Conservation (phyloP, 2,797 vertebrate genomes). For the Carcharodon carcharias region DNA sequence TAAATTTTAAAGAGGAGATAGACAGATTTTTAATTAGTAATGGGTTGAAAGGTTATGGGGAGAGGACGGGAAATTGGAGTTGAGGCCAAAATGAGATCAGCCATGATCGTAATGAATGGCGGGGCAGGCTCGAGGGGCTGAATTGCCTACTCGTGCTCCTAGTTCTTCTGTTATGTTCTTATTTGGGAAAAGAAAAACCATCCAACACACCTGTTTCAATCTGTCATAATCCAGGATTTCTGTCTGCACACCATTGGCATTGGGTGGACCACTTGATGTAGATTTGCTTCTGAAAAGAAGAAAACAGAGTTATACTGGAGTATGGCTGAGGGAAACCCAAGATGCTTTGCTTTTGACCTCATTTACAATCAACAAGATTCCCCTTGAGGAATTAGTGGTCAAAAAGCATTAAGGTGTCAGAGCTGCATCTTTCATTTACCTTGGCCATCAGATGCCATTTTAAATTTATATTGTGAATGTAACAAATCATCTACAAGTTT, state of each 20-base stretch:
- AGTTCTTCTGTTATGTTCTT: too few relatives aligned
- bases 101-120: too few relatives aligned
- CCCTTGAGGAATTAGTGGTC: neutral
- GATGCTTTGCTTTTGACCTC: neutral
- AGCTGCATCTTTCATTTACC: neutral
- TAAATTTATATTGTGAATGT: neutral
- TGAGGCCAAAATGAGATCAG: too few relatives aligned
- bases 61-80: too few relatives aligned
- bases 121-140: too few relatives aligned
- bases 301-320: neutral
- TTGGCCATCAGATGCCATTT: neutral
- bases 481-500: neutral
- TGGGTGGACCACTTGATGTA: constrained; percentile 78
- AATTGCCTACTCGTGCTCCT: too few relatives aligned
- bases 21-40: too few relatives aligned
- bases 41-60: too few relatives aligned
- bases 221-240: constrained; percentile 92
- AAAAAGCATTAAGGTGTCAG: neutral
- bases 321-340: neutral
- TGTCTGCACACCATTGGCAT: constrained; percentile 89
- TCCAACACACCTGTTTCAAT: constrained; percentile 82
- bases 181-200: neutral
- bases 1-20: too few relatives aligned
- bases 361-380: neutral
- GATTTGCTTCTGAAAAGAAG: constrained; percentile 77